Evolutionary conservation across 1,140 invertebrate genomes (phyloP).

Genomic region (Tetramorium simillimum): DNA sequence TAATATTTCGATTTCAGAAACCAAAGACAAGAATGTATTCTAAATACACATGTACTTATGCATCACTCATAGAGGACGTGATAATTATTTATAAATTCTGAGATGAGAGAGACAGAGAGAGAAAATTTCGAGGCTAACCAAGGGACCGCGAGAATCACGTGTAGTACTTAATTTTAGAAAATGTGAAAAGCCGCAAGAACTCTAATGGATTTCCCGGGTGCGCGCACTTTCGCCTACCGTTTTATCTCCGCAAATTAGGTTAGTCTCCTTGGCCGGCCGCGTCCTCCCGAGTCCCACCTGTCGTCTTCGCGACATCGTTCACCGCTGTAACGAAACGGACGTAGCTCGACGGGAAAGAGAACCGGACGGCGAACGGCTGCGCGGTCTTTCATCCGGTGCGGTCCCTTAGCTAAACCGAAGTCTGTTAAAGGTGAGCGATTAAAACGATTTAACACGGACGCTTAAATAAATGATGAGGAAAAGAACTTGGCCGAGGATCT

Average conservation of each 20-base stretch:
- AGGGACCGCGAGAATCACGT: not conserved
- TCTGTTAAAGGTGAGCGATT: slow-evolving; percentile 35
- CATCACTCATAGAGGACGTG: not conserved
- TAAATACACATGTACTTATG: not conserved
- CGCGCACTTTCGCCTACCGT: slow-evolving; percentile 55
- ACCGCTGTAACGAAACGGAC: slow-evolving; percentile 47
- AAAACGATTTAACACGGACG: slow-evolving; percentile 24
- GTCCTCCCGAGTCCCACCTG: slow-evolving; percentile 5
- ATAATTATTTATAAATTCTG: not conserved
- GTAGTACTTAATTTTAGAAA: slow-evolving; percentile 34
- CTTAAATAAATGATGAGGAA: slow-evolving; percentile 45
- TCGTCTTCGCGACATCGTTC: slow-evolving; percentile 34
- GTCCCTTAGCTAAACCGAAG: not conserved
- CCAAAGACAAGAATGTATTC: not conserved
- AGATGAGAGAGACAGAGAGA: not conserved
- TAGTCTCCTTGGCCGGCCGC: slow-evolving; percentile 51
- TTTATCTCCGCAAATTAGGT: slow-evolving; percentile 73
- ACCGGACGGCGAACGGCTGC: not conserved
- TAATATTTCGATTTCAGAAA: not conserved
- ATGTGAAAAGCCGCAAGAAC: slow-evolving; percentile 48
- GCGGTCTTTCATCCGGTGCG: slow-evolving; percentile 11
- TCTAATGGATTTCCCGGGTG: slow-evolving; percentile 74
- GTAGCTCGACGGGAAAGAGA: not conserved
- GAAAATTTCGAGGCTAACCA: slow-evolving; percentile 2
- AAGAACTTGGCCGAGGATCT: slow-evolving; percentile 18